phyloP scores from a whole-genome alignment of 2,113 vertebrate species.

The Alces alces region DNA sequence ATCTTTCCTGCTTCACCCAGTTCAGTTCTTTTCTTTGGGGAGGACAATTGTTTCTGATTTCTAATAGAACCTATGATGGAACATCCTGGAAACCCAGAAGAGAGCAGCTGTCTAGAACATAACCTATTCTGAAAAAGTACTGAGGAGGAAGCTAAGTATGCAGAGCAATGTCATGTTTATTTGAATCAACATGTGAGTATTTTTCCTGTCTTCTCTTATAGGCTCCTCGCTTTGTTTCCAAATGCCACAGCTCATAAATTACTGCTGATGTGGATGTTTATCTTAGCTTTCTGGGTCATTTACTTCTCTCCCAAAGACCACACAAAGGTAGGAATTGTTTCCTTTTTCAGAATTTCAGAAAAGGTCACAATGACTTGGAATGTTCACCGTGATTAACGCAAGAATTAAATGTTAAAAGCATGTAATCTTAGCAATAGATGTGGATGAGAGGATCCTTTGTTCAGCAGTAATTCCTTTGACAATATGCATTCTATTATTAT shows the following conservation, averaged over 20 bases:
- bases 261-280: background rate
- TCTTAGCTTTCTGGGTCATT: conserved; percentile 3
- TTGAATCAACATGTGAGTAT: background rate
- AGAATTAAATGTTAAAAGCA: background rate
- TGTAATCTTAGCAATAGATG: background rate
- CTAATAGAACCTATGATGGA: background rate
- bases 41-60: background rate
- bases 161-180: background rate
- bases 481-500: background rate
- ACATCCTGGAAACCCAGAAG: background rate
- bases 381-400: background rate
- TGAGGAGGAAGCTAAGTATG: background rate
- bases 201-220: background rate
- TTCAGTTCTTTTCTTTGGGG: background rate
- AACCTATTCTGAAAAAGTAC: background rate
- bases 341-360: background rate
- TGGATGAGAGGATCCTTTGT: background rate
- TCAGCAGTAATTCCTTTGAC: background rate
- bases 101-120: background rate
- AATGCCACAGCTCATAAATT: background rate
- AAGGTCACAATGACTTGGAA: background rate
- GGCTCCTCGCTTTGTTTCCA: background rate
- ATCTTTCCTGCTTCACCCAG: background rate
- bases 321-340: conserved; percentile 36
- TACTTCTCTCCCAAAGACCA: conserved; percentile 17